A percentile compares a stretch with the other conserved stretches of the same genome.
These are phyloP conservation scores for Melanocharis versteri DNA, from an alignment of 2,113 vertebrate genomes.

Conservation along the genomic window DNA sequence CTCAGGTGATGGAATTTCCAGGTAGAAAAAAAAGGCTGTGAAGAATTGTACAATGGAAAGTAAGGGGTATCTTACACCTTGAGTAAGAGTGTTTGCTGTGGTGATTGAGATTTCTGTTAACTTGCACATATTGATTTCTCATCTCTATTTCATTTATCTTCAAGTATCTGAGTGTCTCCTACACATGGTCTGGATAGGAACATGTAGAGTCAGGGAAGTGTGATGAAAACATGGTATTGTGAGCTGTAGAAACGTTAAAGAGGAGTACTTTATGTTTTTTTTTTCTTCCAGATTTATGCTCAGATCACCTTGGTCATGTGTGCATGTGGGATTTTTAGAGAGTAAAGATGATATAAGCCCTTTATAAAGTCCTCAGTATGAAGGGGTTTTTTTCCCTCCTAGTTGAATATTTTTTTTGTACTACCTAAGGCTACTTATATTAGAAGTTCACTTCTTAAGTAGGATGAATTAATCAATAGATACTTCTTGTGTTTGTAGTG, in stretches of 20 bases:
- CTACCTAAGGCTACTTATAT: background rate
- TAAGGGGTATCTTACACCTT: background rate
- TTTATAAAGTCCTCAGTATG: background rate
- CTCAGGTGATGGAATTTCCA: background rate
- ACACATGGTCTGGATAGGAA: background rate
- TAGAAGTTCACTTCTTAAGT: background rate
- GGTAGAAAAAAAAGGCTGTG: background rate
- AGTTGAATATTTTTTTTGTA: background rate
- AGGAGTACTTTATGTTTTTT: rapidly evolving
- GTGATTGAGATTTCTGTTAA: background rate
- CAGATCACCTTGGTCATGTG: background rate
- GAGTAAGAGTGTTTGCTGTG: background rate
- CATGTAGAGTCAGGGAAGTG: background rate
- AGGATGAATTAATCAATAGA: background rate
- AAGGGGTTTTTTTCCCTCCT: background rate
- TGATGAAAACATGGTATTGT: background rate
- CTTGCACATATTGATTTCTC: rapidly evolving
- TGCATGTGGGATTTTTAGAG: background rate
- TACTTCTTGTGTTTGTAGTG: background rate
- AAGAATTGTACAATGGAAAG: background rate
- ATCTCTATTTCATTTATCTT: background rate
- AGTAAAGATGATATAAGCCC: background rate
- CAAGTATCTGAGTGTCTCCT: background rate
- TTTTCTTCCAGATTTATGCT: background rate
- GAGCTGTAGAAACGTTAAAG: background rate